Conservation (phyloP, 2,888 invertebrate species). For the Tenthredo livida region DNA sequence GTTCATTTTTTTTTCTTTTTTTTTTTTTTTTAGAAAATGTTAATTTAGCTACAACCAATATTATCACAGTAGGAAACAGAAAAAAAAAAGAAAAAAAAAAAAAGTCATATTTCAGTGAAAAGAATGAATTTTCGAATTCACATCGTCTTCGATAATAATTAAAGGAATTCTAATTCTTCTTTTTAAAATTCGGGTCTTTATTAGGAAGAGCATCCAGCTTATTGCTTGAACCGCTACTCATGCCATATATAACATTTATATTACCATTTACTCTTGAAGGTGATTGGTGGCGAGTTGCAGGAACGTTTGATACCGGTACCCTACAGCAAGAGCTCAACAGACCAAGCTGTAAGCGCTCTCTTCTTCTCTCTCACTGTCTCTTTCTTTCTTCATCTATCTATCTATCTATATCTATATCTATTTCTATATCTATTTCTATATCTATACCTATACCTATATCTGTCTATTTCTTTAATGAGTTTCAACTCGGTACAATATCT, state of each 20-base stretch:
- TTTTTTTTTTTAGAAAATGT: too few relatives aligned
- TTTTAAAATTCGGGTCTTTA: not conserved
- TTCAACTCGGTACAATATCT: not conserved
- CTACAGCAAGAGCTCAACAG: slow-evolving; percentile 99
- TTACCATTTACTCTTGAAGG: slow-evolving; percentile 97
- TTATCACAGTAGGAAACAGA: too few relatives aligned
- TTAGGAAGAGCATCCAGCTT: slow-evolving; percentile 29
- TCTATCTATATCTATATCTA: slow-evolving; percentile 59
- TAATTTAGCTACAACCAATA: too few relatives aligned
- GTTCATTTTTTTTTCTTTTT: not conserved
- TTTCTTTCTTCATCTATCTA: slow-evolving; percentile 58
- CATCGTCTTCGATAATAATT: not conserved
- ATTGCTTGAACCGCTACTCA: slow-evolving; percentile 61
- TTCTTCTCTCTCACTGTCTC: slow-evolving; percentile 71
- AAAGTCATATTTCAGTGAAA: too few relatives aligned
- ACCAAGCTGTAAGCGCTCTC: slow-evolving; percentile 98
- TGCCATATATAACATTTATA: slow-evolving; percentile 84
- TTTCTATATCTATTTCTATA: slow-evolving; percentile 43
- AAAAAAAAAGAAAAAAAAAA: too few relatives aligned
- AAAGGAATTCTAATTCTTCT: not conserved
- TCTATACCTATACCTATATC: slow-evolving; percentile 34
- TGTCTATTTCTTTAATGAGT: not conserved
- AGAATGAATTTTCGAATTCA: not conserved
- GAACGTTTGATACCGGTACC: slow-evolving; percentile 99
- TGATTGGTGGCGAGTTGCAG: slow-evolving; percentile 99